Percentiles rank a stretch among this genome's conserved stretches.
Conservation (phyloP, 2,888 invertebrate species). For the Caenorhabditis becei region DNA sequence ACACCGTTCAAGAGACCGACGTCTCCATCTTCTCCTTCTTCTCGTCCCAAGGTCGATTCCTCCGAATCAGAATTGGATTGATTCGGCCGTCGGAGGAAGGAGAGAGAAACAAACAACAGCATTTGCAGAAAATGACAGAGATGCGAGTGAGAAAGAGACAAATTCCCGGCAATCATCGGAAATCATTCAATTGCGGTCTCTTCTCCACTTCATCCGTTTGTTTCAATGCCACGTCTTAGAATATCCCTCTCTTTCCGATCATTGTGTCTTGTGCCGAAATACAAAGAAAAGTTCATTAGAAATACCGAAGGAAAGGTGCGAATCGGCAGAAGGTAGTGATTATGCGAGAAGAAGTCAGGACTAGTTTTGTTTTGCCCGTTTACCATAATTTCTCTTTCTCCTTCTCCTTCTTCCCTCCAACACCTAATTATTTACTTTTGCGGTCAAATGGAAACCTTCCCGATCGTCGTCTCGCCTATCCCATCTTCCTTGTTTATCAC, state of each 20-base stretch:
- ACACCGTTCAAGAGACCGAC: conserved; percentile 21
- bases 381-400: conserved; percentile 27
- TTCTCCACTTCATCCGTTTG: conserved; percentile 3
- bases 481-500: conserved; percentile 57
- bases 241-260: not conserved
- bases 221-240: conserved; percentile 31
- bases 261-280: conserved; percentile 36
- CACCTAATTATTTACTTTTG: conserved; percentile 49
- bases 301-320: conserved; percentile 14
- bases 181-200: conserved; percentile 29
- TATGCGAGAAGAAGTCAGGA: conserved; percentile 35
- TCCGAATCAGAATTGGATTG: conserved; percentile 52
- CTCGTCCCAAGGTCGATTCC: conserved; percentile 45
- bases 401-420: conserved; percentile 16
- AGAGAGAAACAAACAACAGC: conserved; percentile 48
- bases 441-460: conserved; percentile 15
- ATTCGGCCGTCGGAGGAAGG: conserved; percentile 13
- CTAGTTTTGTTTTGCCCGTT: conserved; percentile 41
- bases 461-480: conserved; percentile 33
- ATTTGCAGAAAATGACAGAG: conserved; percentile 22
- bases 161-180: conserved; percentile 55
- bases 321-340: conserved; percentile 44
- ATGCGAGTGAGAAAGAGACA: conserved; percentile 41
- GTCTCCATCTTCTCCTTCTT: not conserved
- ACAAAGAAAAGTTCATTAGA: conserved; percentile 3